Evolutionary conservation across 2,888 invertebrate genomes (phyloP).

Genomic region (Eupithecia insigniata): DNA sequence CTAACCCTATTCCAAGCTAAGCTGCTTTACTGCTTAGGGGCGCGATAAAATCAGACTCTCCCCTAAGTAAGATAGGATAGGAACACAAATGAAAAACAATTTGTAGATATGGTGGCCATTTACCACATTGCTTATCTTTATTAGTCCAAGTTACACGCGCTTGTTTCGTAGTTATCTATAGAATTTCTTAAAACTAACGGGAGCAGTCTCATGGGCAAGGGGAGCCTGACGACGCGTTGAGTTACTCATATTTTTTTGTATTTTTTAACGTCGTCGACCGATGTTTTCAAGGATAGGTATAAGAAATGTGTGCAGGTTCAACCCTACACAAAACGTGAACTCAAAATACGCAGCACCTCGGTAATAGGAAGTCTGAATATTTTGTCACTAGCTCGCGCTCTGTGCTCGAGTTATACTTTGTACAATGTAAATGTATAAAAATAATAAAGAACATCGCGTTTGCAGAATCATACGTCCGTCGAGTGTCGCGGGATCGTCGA

Average conservation of each 20-base stretch:
- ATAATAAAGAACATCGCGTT: constrained; percentile 78
- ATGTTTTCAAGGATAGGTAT: constrained; percentile 66
- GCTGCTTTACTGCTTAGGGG: too few species aligned
- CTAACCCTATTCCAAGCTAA: too few species aligned
- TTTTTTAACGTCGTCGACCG: constrained; percentile 70
- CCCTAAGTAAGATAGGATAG: too few species aligned
- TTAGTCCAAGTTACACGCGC: constrained; percentile 72
- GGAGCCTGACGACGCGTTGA: constrained; percentile 70
- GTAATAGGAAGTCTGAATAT: constrained; percentile 64
- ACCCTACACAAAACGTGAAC: constrained; percentile 78
- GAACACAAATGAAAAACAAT: constrained; percentile 17
- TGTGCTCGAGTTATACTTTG: constrained; percentile 77
- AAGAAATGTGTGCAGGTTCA: constrained; percentile 82
- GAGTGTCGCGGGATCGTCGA: constrained; percentile 40
- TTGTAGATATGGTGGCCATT: constrained; percentile 59
- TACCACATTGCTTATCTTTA: constrained; percentile 77
- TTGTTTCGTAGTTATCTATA: constrained; percentile 68
- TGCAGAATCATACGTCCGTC: constrained; percentile 68
- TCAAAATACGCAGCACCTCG: constrained; percentile 73
- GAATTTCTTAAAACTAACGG: constrained; percentile 68
- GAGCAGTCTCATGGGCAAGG: constrained; percentile 76
- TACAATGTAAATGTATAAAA: constrained; percentile 81
- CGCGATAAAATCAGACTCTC: too few species aligned
- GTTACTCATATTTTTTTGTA: constrained; percentile 62
- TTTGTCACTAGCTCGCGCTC: constrained; percentile 74